These are phyloP conservation scores for Menidia menidia DNA, from an alignment of 2,797 vertebrate species.

Conservation along the genomic window DNA sequence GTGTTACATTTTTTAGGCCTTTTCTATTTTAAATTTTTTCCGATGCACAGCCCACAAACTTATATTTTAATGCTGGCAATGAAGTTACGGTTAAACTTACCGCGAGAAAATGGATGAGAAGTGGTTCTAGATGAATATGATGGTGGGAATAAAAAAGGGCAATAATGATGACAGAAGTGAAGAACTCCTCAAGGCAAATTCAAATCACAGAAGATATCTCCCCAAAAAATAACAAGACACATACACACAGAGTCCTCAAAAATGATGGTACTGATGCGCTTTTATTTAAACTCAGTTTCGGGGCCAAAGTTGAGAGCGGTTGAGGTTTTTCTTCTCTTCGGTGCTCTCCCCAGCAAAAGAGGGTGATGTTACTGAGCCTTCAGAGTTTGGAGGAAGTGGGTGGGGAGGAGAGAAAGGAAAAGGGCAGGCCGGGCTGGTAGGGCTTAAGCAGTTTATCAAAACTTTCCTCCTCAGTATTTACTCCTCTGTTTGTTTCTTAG, in stretches of 20 bases:
- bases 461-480: slow-evolving; percentile 37
- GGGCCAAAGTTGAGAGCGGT: slow-evolving; percentile 22
- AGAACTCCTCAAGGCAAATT: slow-evolving; percentile 29
- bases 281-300: slow-evolving; percentile 4
- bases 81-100: slow-evolving; percentile 48
- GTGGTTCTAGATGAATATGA: slow-evolving; percentile 16
- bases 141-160: not conserved
- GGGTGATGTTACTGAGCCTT: slow-evolving; percentile 42
- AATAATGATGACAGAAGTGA: slow-evolving; percentile 16
- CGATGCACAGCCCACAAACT: slow-evolving; percentile 34
- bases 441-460: slow-evolving; percentile 38
- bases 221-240: not conserved
- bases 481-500: slow-evolving; percentile 5
- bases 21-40: not conserved
- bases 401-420: slow-evolving; percentile 7
- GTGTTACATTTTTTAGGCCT: not conserved
- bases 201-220: not conserved
- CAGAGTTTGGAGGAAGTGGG: slow-evolving; percentile 11
- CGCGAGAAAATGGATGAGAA: slow-evolving; percentile 13
- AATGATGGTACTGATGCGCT: not conserved
- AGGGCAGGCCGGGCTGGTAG: not conserved
- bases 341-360: slow-evolving; percentile 52
- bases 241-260: not conserved
- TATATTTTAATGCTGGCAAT: not conserved
- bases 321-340: slow-evolving; percentile 46